phyloP scores from a whole-genome alignment of 2,797 vertebrate genomes.

The Ctenochaetus hawaiiensis region DNA sequence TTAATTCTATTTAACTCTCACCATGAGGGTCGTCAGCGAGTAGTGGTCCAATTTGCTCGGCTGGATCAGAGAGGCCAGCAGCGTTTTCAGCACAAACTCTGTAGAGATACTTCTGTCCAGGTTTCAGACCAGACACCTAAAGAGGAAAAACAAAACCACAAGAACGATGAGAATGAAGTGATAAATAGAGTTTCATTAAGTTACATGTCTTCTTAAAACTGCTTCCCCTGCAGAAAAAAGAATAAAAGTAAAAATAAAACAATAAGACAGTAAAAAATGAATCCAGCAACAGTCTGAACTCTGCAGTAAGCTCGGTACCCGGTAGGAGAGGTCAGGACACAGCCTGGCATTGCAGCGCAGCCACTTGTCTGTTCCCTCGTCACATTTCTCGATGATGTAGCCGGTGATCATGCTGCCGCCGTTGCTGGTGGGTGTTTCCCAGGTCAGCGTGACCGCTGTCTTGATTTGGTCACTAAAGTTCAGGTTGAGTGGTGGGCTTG shows the following conservation, averaged over 20 bases:
- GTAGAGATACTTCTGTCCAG: conserved; percentile 92
- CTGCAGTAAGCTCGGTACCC: conserved; percentile 79
- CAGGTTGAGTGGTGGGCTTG: conserved; percentile 94
- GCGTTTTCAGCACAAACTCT: conserved; percentile 97
- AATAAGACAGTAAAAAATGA: background rate
- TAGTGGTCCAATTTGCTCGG: conserved; percentile 92
- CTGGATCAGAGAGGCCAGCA: conserved; percentile 94
- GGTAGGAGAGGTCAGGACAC: conserved; percentile 92
- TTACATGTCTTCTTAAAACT: no score
- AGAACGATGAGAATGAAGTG: background rate
- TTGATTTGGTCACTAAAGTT: conserved; percentile 91
- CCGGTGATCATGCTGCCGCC: conserved; percentile 96
- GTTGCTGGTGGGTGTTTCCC: conserved; percentile 94
- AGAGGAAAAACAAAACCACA: conserved; percentile 32
- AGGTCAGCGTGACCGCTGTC: conserved; percentile 91
- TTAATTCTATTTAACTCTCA: conserved; percentile 52
- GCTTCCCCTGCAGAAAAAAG: no score
- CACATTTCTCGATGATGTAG: conserved; percentile 93
- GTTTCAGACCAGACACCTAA: conserved; percentile 93
- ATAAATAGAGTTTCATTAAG: no score
- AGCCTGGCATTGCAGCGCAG: conserved; percentile 93
- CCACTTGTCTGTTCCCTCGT: conserved; percentile 94
- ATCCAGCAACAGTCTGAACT: background rate
- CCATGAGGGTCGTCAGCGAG: conserved; percentile 94
- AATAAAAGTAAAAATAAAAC: background rate